A percentile compares a stretch with the other conserved stretches of the same genome.
phyloP scores from a whole-genome alignment of 2,113 vertebrate species.

The Cavia porcellus region DNA sequence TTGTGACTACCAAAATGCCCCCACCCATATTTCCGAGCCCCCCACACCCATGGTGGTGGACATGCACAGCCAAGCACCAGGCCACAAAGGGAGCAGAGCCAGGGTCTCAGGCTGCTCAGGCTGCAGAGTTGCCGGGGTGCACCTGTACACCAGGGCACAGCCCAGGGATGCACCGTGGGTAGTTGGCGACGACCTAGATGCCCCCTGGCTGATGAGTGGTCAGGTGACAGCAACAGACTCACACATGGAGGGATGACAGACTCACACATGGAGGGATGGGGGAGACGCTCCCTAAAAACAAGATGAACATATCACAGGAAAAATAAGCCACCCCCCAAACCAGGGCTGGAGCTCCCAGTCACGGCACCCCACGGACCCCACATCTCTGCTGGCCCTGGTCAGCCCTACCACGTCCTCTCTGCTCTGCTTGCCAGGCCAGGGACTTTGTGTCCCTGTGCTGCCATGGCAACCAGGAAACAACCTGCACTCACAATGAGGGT shows the following conservation, averaged over 20 bases:
- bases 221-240: slow-evolving; percentile 42
- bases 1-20: neutral
- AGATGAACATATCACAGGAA: slow-evolving; percentile 45
- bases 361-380: neutral
- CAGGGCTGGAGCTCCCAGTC: slow-evolving; percentile 58
- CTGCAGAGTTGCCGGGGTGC: neutral
- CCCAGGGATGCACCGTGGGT: neutral
- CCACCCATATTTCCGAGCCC: neutral
- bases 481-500: slow-evolving; percentile 61
- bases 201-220: neutral
- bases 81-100: neutral
- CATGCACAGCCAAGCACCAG: neutral
- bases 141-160: neutral
- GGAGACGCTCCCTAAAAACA: slow-evolving; percentile 18
- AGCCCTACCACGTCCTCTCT: neutral
- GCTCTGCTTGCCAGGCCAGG: slow-evolving; percentile 53
- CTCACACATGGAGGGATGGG: slow-evolving; percentile 30
- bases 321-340: neutral
- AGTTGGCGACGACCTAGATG: neutral
- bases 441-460: slow-evolving; percentile 78
- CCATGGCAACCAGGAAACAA: slow-evolving; percentile 85
- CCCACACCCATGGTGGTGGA: neutral
- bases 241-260: slow-evolving; percentile 28
- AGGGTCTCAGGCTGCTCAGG: no score
- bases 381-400: neutral